These are phyloP conservation scores for Drosophila bocki DNA, from an alignment of 1,140 invertebrate species.

Conservation along the genomic window DNA sequence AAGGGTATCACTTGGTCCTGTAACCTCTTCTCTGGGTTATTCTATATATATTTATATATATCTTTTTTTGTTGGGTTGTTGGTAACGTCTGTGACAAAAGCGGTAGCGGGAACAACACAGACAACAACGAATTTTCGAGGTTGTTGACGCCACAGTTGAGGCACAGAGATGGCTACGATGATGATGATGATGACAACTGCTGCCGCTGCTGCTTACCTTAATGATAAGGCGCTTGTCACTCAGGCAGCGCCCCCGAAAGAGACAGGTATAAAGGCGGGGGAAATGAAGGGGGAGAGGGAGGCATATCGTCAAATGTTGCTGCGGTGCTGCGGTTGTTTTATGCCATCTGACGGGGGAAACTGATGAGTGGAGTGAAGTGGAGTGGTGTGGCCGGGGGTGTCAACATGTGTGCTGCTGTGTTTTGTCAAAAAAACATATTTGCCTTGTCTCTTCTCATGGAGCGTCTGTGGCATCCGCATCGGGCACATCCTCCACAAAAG, in stretches of 20 bases:
- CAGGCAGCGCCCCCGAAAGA: conserved; percentile 51
- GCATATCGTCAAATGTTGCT: conserved; percentile 75
- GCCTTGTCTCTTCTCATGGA: conserved; percentile 63
- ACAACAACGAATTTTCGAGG: conserved; percentile 68
- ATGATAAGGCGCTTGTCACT: conserved; percentile 83
- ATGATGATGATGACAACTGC: conserved; percentile 69
- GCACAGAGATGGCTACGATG: conserved; percentile 40
- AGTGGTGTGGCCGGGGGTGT: conserved; percentile 31
- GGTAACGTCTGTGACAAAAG: conserved; percentile 72
- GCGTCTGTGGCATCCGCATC: conserved; percentile 37
- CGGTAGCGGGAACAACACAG: conserved; percentile 46
- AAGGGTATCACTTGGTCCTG: background rate
- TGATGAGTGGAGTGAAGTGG: conserved; percentile 7
- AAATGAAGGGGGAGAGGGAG: background rate
- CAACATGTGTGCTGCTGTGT: conserved; percentile 80
- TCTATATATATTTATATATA: conserved; percentile 10
- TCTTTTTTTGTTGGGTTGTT: conserved; percentile 41
- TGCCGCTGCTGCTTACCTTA: conserved; percentile 72
- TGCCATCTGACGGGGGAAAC: conserved; percentile 62
- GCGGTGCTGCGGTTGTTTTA: conserved; percentile 81
- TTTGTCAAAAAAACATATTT: conserved; percentile 83
- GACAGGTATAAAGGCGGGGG: background rate
- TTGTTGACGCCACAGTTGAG: conserved; percentile 69
- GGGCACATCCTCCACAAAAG: conserved; percentile 51
- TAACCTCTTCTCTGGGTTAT: background rate